Base-by-base conservation (phyloP, 2,888 invertebrate genomes). In the Metacarcinus magister region DNA sequence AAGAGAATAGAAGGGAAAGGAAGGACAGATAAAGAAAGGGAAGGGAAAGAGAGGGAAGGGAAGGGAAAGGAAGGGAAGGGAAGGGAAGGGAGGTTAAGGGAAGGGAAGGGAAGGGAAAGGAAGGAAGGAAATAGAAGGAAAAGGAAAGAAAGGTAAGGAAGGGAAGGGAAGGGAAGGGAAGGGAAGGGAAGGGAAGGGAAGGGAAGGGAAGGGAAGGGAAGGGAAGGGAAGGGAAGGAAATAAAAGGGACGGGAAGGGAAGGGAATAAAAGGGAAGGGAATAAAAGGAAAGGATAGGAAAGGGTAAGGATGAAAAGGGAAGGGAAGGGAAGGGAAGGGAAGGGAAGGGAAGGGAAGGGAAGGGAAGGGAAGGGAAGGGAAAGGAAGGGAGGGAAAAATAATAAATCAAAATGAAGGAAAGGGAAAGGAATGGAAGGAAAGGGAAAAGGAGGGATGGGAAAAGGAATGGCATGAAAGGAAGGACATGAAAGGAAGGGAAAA, bases 321-420 rank as follows among this genome's bases (percentile, higher is more conserved):
- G 75, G n/a, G 0, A 75, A n/a, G 75, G 75, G 2, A 75, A 75
- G n/a, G 67, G 16, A 67, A 67, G 75, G n/a, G n/a, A 75, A n/a
- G 75, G 75, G 75, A n/a, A 75, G n/a, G 75, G 75, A 75, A n/a
- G 75, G n/a, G 75, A 75, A 75, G 75, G 75, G 75, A 23, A 75
- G 28, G 8, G 8, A 75, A 1, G 28, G 75, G 75, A n/a, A 75
- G 23, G 23, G 28, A 23, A 23, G 23, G 75, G 23, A n/a, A 75
- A 7, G n/a, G 75, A 23, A 75, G 16, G 23, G 19, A 13, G 7
- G 67, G 16, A 67, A 67, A 2, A 0, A 5, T 19, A 19, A 19
- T 13, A 19, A 67, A 67, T 4, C 19, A 19, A 54, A 54, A 19
- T 10, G 54, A 54, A 54, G 54, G 90, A 32, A 90, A 90, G 90